Percentiles rank a stretch among this genome's conserved stretches.
These are phyloP conservation scores for Cephus runcator DNA, from an alignment of 2,888 invertebrate species.

Conservation along the genomic window DNA sequence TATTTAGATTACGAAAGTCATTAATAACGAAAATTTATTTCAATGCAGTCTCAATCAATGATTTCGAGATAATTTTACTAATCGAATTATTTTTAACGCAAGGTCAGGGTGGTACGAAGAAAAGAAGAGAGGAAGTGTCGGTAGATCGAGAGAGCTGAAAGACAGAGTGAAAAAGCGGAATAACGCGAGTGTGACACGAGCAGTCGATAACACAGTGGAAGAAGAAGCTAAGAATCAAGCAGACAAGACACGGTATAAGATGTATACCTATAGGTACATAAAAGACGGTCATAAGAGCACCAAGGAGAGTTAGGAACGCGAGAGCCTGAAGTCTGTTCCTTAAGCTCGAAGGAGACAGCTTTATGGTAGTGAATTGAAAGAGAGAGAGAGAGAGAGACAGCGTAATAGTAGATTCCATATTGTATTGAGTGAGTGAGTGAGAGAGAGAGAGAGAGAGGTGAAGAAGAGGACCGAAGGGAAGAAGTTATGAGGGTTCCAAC, in stretches of 20 bases:
- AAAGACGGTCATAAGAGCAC: background rate
- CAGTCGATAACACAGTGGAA: background rate
- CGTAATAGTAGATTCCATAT: too few relatives aligned
- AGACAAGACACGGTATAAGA: background rate
- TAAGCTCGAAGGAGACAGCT: background rate
- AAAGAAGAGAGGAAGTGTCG: background rate
- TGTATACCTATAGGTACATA: background rate
- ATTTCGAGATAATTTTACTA: background rate
- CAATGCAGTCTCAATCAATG: background rate
- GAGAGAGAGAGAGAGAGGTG: too few relatives aligned
- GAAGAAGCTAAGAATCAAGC: background rate
- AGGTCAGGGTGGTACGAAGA: background rate
- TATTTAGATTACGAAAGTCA: background rate
- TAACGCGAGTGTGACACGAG: background rate
- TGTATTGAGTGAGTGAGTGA: too few relatives aligned
- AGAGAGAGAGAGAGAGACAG: conserved; percentile 1
- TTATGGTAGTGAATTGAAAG: background rate
- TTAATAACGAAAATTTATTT: background rate
- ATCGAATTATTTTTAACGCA: background rate
- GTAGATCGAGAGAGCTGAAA: background rate
- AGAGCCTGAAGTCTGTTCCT: background rate
- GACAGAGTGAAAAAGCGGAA: conserved; percentile 7
- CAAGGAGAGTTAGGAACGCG: background rate
- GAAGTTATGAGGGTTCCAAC: conserved; percentile 7
- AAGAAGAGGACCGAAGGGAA: background rate